These are phyloP conservation scores for Tenthredo scrophulariae DNA, from an alignment of 2,888 invertebrate genomes.

Conservation along the genomic window DNA sequence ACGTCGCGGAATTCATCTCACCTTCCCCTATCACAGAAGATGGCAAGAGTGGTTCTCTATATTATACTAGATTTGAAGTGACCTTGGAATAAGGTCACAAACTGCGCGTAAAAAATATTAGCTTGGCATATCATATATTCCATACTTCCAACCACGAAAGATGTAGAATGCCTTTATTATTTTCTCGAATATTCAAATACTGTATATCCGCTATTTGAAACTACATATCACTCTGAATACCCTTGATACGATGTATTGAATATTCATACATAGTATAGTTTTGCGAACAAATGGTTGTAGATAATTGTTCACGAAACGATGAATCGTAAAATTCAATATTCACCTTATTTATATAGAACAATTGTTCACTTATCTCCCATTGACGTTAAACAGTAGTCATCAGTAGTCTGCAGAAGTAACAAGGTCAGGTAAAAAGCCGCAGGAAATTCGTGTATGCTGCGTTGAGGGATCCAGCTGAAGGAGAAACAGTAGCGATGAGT, in stretches of 20 bases:
- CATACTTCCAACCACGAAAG: background rate
- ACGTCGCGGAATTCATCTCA: no score
- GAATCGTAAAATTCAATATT: background rate
- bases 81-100: background rate
- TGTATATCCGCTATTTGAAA: background rate
- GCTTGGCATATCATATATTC: background rate
- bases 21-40: no score
- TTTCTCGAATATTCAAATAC: background rate
- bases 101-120: background rate
- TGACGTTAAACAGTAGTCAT: background rate
- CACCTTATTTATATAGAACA: constrained; percentile 21
- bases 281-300: background rate
- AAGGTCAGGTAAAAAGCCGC: constrained; percentile 7
- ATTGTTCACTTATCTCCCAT: background rate
- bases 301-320: background rate
- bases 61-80: background rate
- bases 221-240: background rate
- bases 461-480: constrained; percentile 59
- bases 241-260: background rate
- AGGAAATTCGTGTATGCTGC: constrained; percentile 54
- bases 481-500: constrained; percentile 66
- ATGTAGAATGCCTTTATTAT: background rate
- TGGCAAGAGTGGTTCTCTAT: no score
- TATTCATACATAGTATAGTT: background rate
- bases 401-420: background rate